phyloP scores from a whole-genome alignment of 2,113 vertebrate genomes.

The Clupea harengus region DNA sequence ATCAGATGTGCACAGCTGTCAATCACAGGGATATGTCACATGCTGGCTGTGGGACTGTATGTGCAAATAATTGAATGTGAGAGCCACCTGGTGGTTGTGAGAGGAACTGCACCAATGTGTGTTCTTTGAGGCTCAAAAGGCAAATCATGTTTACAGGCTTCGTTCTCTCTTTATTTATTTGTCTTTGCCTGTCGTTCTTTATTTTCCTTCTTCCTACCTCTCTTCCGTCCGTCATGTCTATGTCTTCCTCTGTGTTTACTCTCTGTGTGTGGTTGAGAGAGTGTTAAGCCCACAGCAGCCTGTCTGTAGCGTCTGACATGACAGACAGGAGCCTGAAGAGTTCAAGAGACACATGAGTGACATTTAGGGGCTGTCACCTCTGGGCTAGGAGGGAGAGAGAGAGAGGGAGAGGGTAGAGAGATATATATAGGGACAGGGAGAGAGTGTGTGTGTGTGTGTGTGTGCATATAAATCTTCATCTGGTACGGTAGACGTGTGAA shows the following conservation, averaged over 20 bases:
- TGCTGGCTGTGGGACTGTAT: not conserved
- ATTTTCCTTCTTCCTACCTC: not conserved
- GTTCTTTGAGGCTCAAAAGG: not conserved
- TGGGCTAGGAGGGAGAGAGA: not conserved
- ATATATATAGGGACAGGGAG: no score
- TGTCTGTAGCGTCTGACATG: no score
- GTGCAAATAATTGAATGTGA: slow-evolving; percentile 26
- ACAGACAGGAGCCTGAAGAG: no score
- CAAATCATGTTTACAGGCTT: not conserved
- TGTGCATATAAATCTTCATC: not conserved
- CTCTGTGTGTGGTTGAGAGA: no score
- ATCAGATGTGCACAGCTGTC: no score
- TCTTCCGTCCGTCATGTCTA: no score
- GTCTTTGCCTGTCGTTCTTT: not conserved
- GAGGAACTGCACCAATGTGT: slow-evolving; percentile 3
- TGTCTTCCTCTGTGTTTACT: no score
- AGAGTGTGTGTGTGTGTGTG: not conserved
- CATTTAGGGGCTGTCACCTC: no score
- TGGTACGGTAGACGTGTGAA: not conserved
- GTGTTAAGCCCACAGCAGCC: no score
- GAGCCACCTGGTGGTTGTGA: slow-evolving; percentile 63
- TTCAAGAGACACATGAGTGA: no score
- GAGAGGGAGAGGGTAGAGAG: not conserved
- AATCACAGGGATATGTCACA: no score
- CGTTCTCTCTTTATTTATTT: not conserved